Percentiles rank a stretch among this genome's conserved stretches.
phyloP scores from a whole-genome alignment of 2,888 invertebrate species.

The Eupithecia abbreviata region DNA sequence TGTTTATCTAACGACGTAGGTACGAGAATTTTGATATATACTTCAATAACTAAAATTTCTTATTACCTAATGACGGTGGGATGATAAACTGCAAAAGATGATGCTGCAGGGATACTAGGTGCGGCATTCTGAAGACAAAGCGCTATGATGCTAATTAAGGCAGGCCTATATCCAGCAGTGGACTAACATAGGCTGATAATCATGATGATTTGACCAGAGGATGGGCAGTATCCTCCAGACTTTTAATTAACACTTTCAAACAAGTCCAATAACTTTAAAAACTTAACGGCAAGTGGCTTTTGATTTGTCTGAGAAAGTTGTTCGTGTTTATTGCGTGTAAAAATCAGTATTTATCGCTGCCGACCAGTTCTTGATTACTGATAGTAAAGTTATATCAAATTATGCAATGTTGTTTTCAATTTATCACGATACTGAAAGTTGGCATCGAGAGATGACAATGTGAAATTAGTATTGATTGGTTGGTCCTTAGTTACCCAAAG shows the following conservation, averaged over 20 bases:
- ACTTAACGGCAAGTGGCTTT: background rate
- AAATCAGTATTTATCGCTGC: conserved; percentile 35
- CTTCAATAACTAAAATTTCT: background rate
- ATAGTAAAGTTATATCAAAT: conserved; percentile 32
- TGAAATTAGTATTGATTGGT: background rate
- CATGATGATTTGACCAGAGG: background rate
- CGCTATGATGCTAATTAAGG: background rate
- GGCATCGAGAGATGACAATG: background rate
- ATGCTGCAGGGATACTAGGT: background rate
- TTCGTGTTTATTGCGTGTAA: conserved; percentile 36
- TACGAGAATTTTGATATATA: background rate
- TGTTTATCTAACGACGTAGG: conserved; percentile 8
- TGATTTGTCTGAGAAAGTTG: conserved; percentile 34
- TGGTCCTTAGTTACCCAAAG: background rate
- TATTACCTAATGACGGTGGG: background rate
- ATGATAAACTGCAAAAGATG: background rate
- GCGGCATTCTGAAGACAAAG: background rate
- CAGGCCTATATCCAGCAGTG: background rate
- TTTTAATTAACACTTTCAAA: conserved; percentile 8
- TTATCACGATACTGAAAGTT: conserved; percentile 6
- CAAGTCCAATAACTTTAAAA: background rate
- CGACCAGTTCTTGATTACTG: conserved; percentile 31
- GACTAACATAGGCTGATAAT: background rate
- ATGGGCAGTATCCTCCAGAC: background rate
- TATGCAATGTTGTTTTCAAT: conserved; percentile 15